A percentile compares a stretch with the other conserved stretches of the same genome.
These are phyloP conservation scores for Margarornis squamiger DNA, from an alignment of 2,797 vertebrate species.

Conservation along the genomic window DNA sequence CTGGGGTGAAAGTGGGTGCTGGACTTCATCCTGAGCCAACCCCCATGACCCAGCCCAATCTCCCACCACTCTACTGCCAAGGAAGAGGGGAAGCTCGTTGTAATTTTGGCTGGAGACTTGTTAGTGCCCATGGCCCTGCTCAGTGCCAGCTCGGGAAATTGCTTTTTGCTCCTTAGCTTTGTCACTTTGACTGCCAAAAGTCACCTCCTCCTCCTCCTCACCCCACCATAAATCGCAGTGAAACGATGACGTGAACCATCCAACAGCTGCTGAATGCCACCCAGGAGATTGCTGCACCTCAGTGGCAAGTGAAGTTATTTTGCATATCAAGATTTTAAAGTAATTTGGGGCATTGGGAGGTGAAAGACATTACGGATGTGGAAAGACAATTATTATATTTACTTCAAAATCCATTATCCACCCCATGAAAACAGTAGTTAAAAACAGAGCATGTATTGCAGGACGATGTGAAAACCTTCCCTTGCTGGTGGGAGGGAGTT, in stretches of 20 bases:
- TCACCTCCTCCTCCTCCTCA: neutral
- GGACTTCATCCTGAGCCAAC: neutral
- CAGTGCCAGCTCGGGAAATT: neutral
- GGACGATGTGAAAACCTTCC: neutral
- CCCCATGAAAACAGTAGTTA: neutral
- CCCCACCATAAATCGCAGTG: neutral
- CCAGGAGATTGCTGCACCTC: neutral
- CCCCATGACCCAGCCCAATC: neutral
- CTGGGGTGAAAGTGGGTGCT: neutral
- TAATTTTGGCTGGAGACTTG: neutral
- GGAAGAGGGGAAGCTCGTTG: neutral
- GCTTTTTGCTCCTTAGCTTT: neutral
- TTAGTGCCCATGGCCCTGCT: accelerated
- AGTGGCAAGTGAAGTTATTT: neutral
- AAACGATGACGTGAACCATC: neutral
- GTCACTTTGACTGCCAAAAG: neutral
- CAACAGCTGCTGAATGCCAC: constrained; percentile 31
- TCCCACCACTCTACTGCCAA: neutral
- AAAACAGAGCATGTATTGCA: neutral
- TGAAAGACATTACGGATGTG: neutral
- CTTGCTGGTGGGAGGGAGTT: neutral
- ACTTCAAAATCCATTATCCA: neutral
- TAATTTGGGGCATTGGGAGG: neutral
- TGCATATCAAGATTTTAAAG: constrained; percentile 8
- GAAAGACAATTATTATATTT: neutral